phyloP scores from a whole-genome alignment of 2,113 vertebrate genomes.

The Noctilio leporinus region DNA sequence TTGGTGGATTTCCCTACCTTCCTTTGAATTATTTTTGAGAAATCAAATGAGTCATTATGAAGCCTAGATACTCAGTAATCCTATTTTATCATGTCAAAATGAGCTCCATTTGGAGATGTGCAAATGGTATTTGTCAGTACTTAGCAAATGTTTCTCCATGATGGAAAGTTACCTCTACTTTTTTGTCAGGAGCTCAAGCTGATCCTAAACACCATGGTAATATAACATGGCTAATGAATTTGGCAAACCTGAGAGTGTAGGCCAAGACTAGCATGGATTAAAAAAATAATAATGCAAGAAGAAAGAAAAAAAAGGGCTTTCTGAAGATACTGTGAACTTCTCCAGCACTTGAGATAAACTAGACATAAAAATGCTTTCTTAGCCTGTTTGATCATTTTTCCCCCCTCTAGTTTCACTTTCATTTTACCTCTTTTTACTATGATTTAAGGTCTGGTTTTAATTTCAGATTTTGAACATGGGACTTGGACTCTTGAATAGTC shows the following conservation, averaged over 20 bases:
- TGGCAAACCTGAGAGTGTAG: neutral
- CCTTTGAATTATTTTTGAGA: conserved; percentile 53
- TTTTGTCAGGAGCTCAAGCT: neutral
- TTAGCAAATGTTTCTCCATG: conserved; percentile 22
- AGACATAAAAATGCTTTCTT: neutral
- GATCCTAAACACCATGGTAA: neutral
- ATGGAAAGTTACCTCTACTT: neutral
- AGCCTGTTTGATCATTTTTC: neutral
- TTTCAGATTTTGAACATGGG: conserved; percentile 31
- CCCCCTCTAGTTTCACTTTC: neutral
- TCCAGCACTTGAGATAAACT: neutral
- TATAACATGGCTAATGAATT: neutral
- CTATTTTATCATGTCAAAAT: conserved; percentile 18
- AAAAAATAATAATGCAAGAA: neutral
- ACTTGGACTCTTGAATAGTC: neutral
- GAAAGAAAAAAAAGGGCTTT: neutral
- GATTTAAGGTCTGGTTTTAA: neutral
- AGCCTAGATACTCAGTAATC: neutral
- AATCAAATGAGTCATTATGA: conserved; percentile 30
- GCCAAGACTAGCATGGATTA: neutral
- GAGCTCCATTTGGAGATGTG: conserved; percentile 1
- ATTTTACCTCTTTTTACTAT: neutral
- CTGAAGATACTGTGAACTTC: neutral
- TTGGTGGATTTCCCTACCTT: neutral
- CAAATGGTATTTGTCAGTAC: conserved; percentile 34